phyloP scores from a whole-genome alignment of 2,888 invertebrate genomes.

The Malacosoma neustria region DNA sequence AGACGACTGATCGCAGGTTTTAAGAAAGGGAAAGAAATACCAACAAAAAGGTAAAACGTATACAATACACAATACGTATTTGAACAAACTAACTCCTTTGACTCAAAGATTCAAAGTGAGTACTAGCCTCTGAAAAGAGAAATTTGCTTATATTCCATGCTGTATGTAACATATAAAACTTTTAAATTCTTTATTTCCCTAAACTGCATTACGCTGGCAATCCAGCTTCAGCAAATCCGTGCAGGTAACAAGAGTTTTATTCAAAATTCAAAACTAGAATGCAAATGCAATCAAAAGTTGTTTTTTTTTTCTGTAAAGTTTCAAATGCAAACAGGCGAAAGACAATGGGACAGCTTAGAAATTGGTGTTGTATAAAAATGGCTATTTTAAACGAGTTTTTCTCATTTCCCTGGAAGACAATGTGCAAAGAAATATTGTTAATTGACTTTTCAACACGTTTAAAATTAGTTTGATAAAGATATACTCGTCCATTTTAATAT shows the following conservation, averaged over 20 bases:
- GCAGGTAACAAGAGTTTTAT: neutral
- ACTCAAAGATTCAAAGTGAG: too few relatives aligned
- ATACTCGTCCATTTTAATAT: too few relatives aligned
- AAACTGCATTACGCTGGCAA: neutral
- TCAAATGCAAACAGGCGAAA: constrained; percentile 5
- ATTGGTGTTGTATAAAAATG: neutral
- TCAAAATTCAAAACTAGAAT: constrained; percentile 3
- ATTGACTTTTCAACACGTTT: too few relatives aligned
- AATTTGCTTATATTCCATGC: too few relatives aligned
- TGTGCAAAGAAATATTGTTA: neutral
- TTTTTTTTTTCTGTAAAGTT: constrained; percentile 4
- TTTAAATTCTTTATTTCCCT: neutral
- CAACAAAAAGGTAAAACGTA: too few relatives aligned
- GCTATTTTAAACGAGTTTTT: neutral
- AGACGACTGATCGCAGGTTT: too few relatives aligned
- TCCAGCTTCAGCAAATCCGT: neutral
- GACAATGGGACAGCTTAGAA: neutral
- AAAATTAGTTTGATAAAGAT: too few relatives aligned
- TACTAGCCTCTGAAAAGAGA: too few relatives aligned
- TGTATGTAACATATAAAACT: too few relatives aligned
- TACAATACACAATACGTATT: too few relatives aligned
- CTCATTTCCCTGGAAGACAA: neutral
- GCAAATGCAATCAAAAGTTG: constrained; percentile 8
- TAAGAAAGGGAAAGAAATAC: too few relatives aligned
- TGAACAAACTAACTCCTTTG: too few relatives aligned